Evolutionary conservation across 2,888 invertebrate genomes (phyloP).

Genomic region (Trachelus troglodyta): DNA sequence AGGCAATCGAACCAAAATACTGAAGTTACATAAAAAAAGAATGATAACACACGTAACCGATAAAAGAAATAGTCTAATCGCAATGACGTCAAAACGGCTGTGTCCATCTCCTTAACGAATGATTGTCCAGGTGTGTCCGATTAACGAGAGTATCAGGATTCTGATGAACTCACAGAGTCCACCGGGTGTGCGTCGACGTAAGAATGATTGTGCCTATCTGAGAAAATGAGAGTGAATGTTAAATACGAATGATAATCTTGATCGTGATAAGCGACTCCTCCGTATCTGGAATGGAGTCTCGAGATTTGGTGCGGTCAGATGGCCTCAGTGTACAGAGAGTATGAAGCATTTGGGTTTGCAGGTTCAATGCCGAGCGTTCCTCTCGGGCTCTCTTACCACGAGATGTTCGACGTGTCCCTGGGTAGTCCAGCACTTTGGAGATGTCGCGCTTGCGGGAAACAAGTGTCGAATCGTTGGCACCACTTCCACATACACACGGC

Average conservation of each 20-base stretch:
- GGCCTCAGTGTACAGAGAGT: slow-evolving; percentile 28
- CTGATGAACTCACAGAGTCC: not conserved
- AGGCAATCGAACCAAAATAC: not conserved
- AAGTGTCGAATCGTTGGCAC: slow-evolving; percentile 90
- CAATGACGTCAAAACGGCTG: not conserved
- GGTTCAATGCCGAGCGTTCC: slow-evolving; percentile 62
- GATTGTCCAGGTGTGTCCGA: not conserved
- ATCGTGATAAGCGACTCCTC: not conserved
- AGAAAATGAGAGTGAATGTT: not conserved
- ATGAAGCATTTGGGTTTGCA: slow-evolving; percentile 60
- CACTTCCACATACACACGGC: slow-evolving; percentile 88
- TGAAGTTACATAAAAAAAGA: not conserved
- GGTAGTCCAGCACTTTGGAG: slow-evolving; percentile 82
- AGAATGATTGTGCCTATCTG: not conserved
- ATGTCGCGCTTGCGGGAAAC: slow-evolving; percentile 86
- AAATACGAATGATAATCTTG: not conserved
- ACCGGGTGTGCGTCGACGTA: not conserved
- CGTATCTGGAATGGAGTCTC: not conserved
- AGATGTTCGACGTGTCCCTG: slow-evolving; percentile 82
- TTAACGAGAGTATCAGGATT: not conserved
- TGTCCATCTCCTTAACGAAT: not conserved
- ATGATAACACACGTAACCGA: not conserved
- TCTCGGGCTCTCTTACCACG: slow-evolving; percentile 78
- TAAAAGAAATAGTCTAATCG: not conserved
- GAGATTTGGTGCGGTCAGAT: not conserved